Evolutionary conservation across 2,113 vertebrate genomes (phyloP).

Genomic region (Nematolebias whitei): DNA sequence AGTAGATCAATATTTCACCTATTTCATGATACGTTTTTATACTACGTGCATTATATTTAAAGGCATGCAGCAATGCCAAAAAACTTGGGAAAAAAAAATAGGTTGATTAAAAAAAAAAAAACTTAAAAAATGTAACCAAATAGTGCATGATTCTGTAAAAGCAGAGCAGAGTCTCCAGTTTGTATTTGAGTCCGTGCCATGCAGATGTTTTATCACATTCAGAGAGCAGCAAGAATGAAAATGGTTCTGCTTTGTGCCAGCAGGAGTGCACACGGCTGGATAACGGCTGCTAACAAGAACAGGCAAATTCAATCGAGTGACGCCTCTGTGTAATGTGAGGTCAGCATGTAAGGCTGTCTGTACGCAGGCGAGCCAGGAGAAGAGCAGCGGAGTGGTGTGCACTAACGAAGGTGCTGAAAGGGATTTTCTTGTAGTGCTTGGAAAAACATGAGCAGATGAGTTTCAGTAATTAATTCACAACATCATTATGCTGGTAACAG

Average conservation of each 20-base stretch:
- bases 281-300: constrained; percentile 45
- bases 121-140: not conserved
- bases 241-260: constrained; percentile 29
- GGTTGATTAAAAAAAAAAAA: not conserved
- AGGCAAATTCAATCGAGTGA: constrained; percentile 50
- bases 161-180: constrained; percentile 1
- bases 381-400: not conserved
- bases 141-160: constrained; percentile 2
- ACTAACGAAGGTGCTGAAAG: constrained; percentile 23
- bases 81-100: not conserved
- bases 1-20: not conserved
- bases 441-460: constrained; percentile 8
- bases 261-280: constrained; percentile 28
- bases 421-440: constrained; percentile 37
- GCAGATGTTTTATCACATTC: constrained; percentile 32
- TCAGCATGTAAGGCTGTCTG: constrained; percentile 37
- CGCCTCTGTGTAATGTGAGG: constrained; percentile 43
- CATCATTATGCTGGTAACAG: constrained; percentile 42
- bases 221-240: constrained; percentile 33
- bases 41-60: not conserved
- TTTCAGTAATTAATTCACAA: constrained; percentile 33
- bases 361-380: constrained; percentile 30
- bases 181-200: constrained; percentile 12
- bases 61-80: not conserved
- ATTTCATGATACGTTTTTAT: not conserved